Base-by-base conservation (phyloP, 2,113 vertebrate genomes). In the Poeciliopsis prolifica region DNA sequence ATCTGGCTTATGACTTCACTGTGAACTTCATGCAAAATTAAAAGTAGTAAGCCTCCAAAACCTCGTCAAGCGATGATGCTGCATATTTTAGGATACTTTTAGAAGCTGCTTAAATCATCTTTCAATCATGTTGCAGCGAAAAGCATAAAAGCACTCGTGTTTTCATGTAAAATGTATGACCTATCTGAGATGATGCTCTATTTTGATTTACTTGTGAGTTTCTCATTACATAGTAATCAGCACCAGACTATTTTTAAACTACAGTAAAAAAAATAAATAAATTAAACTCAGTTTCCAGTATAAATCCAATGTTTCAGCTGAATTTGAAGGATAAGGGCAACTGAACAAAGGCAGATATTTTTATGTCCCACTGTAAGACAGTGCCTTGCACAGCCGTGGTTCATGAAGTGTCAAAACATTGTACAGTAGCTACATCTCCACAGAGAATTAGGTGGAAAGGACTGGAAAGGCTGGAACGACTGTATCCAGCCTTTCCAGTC, bases 11-110 rank as follows among this genome's bases (percentile, higher is more conserved):
- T 65, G 33, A 65, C 15, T 66, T 74, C n/a, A 66, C 74, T 26
- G 12, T 79, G 30, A 66, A 72, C 84, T 75, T 91, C 75, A 88
- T 92, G 81, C 65, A 88, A 85, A 81, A 87, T 88, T 87, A 10
- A 91, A 81, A 80, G 12, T 15, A 37, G 73, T 79, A 77, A 87
- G 78, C 44, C 68, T 58, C 54, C 71, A 87, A 67, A 88, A 79
- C 78, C 81, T 86, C 29, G 7, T 65, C 62, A 67, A 86, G 84
- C 87, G 85, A 88, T 79, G 84, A 74, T 87, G 72, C 48, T 89
- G 80, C 75, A 86, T 90, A 88, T 89, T 93, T 89, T 66, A 91
- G 35, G 44, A 66, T 7, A 37, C 58, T 81, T 84, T 91, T 68
- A 72, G 30, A 77, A 70, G 68, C 68, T 15, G 31, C 86, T 79